Evolutionary conservation across 2,888 invertebrate genomes (phyloP), one percentile per base, ranked within the genome.

Genomic region (Polyploca ridens): DNA sequence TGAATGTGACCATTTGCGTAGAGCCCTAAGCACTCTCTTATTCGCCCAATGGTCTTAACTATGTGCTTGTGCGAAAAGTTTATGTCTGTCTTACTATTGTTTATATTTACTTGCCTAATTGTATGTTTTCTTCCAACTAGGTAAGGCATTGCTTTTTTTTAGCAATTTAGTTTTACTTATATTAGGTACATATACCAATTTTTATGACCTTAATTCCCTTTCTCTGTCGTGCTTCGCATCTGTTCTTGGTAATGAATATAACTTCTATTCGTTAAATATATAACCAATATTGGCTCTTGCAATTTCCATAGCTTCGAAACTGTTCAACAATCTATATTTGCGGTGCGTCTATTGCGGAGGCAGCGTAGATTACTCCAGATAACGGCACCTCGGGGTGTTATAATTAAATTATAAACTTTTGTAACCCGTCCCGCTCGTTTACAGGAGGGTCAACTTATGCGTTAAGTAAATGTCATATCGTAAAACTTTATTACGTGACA

Each of bases 321-420:
- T 44, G 8, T 5, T 61, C 27, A 44, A 60, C n/a, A 61, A 61
- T 61, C 27, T 41, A 41, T 41, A 61, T 44, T 41, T 19, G 41
- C 27, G 61, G 61, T 41, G 13, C 19, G 44, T 61, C 27, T 41
- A 19, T 35, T 19, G 41, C 61, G 41, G 6, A 61, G 61, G 27
- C 41, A 19, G 41, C 27, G 60, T 41, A 61, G 61, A 61, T 61
- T 41, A 61, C 61, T 61, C 75, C 75, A 82, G 83, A 83, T 85
- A 90, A 92, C 88, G 84, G 72, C 82, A 86, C 93, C 89, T 85
- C 70, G 76, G 93, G 92, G 93, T 79, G 90, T 88, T 87, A 84
- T 93, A 93, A 93, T 93, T 93, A 93, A 93, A 93, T 93, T 93
- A 93, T 92, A 93, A 92, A 93, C 85, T 93, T 93, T 90, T 82